Base-by-base conservation (phyloP, 1,140 invertebrate species). In the Drosophila asahinai region DNA sequence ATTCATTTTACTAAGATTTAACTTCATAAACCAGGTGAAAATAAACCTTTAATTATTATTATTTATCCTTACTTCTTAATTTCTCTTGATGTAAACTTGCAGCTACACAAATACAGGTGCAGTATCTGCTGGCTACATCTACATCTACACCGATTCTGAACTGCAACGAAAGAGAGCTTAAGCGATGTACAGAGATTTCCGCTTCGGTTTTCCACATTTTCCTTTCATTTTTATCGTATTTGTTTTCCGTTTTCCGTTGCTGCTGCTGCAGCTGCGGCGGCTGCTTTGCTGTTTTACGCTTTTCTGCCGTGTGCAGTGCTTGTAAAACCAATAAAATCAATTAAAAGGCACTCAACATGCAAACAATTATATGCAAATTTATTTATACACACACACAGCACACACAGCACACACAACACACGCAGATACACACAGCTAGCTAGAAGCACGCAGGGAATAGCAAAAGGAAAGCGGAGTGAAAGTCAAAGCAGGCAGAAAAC, bases 341-440 rank as follows among this genome's bases (percentile, higher is more conserved):
- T 90, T 90, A 90, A 90, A 90, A 90, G 81, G 86, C 81, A 90
- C 81, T 90, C 86, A 86, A 72, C 81, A 90, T 90, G 81, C 86
- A 89, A 90, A 90, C 86, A 91, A 89, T 89, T 89, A 90, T 89
- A 89, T 89, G 86, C 86, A 90, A 90, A 90, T 90, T 91, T 76
- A 89, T 83, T 89, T 83, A 78, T 89, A 78, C 65, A 89, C 70
- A 74, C 74, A 59, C 62, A 63, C 19, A 19, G 70, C 74, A 59
- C 62, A 63, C 19, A 19, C 19, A 19, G 1, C 19, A 19, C 19
- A 19, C 62, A 67, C 48, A 70, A 22, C 22, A 22, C 22, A 22
- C 22, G 22, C 22, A 22, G 22, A 22, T 22, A 22, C 22, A 22
- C 22, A 22, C 22, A 22, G 22, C 22, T 22, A 22, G 62, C 64